These are phyloP conservation scores for Rhimphoctona megacephalus DNA, from an alignment of 2,888 invertebrate species.

Conservation along the genomic window DNA sequence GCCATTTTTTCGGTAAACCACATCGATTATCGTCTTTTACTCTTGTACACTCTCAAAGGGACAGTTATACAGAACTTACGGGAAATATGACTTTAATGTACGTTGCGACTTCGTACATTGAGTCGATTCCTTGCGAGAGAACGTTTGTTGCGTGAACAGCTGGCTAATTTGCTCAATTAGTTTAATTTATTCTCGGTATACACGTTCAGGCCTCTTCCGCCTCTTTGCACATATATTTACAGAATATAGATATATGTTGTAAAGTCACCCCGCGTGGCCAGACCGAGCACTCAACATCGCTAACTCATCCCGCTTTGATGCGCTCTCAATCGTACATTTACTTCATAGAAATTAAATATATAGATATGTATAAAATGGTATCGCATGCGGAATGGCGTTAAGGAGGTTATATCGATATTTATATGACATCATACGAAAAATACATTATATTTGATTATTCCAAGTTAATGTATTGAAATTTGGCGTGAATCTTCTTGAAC, in stretches of 20 bases:
- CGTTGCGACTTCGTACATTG: neutral
- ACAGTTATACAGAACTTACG: neutral
- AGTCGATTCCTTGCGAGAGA: slow-evolving; percentile 51
- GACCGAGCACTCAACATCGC: slow-evolving; percentile 26
- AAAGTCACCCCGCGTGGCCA: slow-evolving; percentile 14
- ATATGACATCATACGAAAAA: too few species aligned
- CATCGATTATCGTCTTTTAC: slow-evolving; percentile 2
- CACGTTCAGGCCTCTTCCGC: slow-evolving; percentile 71
- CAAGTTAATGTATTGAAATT: too few species aligned
- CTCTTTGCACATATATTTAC: slow-evolving; percentile 43
- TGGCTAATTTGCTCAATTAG: slow-evolving; percentile 82
- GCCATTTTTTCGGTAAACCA: slow-evolving; percentile 15
- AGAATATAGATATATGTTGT: neutral
- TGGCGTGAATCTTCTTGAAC: too few species aligned
- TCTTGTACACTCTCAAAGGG: slow-evolving; percentile 6
- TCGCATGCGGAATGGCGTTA: neutral
- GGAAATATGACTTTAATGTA: slow-evolving; percentile 1
- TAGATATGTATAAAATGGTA: neutral
- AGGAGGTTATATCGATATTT: too few species aligned
- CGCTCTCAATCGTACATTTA: neutral
- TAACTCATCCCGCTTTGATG: slow-evolving; percentile 28
- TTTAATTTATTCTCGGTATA: slow-evolving; percentile 82
- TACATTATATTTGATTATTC: too few species aligned
- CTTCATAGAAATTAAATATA: neutral
- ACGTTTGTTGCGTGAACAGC: slow-evolving; percentile 79